Evolutionary conservation across 2,888 invertebrate species (phyloP).

Genomic region (Ectemnius continuus): DNA sequence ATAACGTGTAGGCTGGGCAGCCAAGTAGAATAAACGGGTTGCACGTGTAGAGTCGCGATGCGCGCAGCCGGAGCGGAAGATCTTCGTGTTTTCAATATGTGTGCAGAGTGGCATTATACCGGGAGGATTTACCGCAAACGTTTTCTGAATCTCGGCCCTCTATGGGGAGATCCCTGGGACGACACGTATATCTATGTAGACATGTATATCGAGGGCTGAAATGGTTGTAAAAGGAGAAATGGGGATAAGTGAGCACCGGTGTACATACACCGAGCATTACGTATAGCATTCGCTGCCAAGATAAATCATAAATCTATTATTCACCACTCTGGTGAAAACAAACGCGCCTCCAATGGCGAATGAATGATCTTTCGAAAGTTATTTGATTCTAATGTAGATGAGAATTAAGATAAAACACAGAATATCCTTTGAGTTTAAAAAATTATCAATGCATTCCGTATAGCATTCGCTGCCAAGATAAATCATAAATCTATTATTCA

Average conservation of each 20-base stretch:
- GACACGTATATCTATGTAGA: no score
- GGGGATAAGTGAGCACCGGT: conserved; percentile 1
- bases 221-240: conserved; percentile 4
- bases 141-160: conserved; percentile 2
- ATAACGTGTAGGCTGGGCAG: no score
- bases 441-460: no score
- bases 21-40: no score
- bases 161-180: no score
- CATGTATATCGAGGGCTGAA: conserved; percentile 18
- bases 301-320: conserved; percentile 36
- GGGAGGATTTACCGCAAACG: not conserved
- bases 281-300: conserved; percentile 26
- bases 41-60: not conserved
- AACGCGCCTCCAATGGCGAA: conserved; percentile 21
- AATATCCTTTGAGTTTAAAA: no score
- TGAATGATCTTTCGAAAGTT: no score
- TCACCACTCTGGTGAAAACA: conserved; percentile 13
- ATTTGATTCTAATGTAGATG: no score
- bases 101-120: not conserved
- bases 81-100: not conserved
- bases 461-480: not conserved
- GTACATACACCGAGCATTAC: conserved; percentile 12
- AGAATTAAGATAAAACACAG: no score
- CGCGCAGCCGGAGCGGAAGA: not conserved
- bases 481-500: no score